These are phyloP conservation scores for Lipophrys pholis DNA, from an alignment of 2,113 vertebrate genomes.

Conservation along the genomic window DNA sequence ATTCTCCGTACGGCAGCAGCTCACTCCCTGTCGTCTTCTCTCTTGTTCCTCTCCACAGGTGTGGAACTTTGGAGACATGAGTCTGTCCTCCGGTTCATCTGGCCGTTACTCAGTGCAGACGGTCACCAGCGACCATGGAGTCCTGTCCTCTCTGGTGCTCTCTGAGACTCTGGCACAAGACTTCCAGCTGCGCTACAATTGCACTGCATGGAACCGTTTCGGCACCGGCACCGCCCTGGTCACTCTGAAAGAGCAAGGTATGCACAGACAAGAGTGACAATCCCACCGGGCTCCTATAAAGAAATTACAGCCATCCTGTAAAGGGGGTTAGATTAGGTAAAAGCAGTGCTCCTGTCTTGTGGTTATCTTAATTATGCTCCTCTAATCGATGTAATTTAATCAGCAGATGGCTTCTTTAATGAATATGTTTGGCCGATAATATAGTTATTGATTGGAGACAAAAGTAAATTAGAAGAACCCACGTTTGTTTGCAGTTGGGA, in stretches of 20 bases:
- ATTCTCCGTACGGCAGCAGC: constrained; percentile 17
- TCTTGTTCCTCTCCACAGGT: constrained; percentile 77
- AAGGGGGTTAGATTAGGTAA: constrained; percentile 55
- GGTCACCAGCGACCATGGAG: constrained; percentile 77
- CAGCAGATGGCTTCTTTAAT: constrained; percentile 84
- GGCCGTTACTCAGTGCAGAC: constrained; percentile 92
- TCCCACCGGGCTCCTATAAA: neutral
- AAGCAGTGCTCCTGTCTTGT: constrained; percentile 47
- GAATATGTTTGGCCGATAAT: constrained; percentile 82
- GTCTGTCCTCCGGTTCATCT: constrained; percentile 83
- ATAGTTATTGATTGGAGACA: constrained; percentile 79
- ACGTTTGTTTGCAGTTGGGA: constrained; percentile 59
- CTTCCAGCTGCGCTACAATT: constrained; percentile 89
- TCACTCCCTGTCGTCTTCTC: constrained; percentile 20
- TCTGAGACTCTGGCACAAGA: constrained; percentile 86
- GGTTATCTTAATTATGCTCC: constrained; percentile 84
- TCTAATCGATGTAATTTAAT: constrained; percentile 84
- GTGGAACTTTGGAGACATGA: constrained; percentile 90
- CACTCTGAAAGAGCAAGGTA: constrained; percentile 89
- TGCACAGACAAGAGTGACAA: constrained; percentile 16
- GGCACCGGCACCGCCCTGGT: constrained; percentile 84
- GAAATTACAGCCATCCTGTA: neutral
- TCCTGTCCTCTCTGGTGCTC: constrained; percentile 88
- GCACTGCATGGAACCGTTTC: constrained; percentile 91
- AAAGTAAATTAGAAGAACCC: constrained; percentile 78